phyloP scores from a whole-genome alignment of 2,797 vertebrate genomes.

The Thunnus albacares region DNA sequence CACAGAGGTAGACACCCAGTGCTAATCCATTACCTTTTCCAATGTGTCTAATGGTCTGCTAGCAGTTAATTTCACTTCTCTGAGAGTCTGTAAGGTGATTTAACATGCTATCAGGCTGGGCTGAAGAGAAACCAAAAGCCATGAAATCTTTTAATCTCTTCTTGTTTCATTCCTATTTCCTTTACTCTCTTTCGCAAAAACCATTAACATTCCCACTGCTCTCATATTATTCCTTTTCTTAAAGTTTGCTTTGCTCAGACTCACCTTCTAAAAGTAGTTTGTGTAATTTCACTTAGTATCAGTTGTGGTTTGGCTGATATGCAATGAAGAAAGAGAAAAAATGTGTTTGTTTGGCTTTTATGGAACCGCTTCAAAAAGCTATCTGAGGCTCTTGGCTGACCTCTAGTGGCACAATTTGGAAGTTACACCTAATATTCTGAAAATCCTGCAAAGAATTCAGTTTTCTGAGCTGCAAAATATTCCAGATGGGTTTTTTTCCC shows the following conservation, averaged over 20 bases:
- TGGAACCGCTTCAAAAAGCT: not conserved
- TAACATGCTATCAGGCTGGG: conserved; percentile 38
- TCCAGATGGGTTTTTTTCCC: not conserved
- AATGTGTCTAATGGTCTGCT: conserved; percentile 43
- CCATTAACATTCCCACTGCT: not conserved
- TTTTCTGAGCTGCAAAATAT: conserved; percentile 1
- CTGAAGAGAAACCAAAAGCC: conserved; percentile 44
- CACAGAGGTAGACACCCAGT: conserved; percentile 16
- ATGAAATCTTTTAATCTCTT: conserved; percentile 46
- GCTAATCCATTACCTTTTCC: conserved; percentile 43
- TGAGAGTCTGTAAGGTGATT: conserved; percentile 37
- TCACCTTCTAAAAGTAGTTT: not conserved
- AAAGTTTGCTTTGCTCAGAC: not conserved
- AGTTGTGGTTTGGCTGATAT: not conserved
- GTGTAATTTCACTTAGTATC: conserved; percentile 4
- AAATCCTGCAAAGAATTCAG: not conserved
- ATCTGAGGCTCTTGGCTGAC: conserved; percentile 55
- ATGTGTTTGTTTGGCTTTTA: not conserved
- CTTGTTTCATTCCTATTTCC: not conserved
- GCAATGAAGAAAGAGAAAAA: not conserved
- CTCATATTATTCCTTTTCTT: conserved; percentile 5
- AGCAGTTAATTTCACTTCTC: conserved; percentile 49
- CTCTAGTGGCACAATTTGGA: conserved; percentile 41
- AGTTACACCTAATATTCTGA: conserved; percentile 8
- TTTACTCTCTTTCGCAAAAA: conserved; percentile 9